Percentiles rank a stretch among this genome's conserved stretches.
phyloP scores from a whole-genome alignment of 1,140 invertebrate species.

The Drosophila murphyi region DNA sequence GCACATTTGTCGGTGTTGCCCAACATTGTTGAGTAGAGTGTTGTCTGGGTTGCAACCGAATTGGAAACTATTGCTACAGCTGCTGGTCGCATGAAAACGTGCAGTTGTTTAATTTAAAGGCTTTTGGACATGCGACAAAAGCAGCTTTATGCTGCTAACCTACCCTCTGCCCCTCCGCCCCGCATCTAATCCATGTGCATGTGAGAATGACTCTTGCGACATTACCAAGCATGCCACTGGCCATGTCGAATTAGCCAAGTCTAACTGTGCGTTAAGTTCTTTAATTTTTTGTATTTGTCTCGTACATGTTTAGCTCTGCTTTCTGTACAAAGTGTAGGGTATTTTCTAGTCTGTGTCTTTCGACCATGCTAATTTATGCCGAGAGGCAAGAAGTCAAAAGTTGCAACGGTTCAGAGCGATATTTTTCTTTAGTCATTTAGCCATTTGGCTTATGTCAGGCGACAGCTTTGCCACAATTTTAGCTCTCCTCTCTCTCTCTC shows the following conservation, averaged over 20 bases:
- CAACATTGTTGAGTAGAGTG: slow-evolving; percentile 37
- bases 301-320: too few relatives aligned
- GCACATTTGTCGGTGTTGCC: slow-evolving; percentile 4
- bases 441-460: slow-evolving; percentile 45
- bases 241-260: too few relatives aligned
- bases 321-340: not conserved
- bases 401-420: slow-evolving; percentile 17
- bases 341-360: not conserved
- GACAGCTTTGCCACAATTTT: slow-evolving; percentile 7
- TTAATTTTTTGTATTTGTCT: not conserved
- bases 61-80: slow-evolving; percentile 3
- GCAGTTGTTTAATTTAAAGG: slow-evolving; percentile 67
- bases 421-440: slow-evolving; percentile 5
- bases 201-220: not conserved
- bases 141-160: slow-evolving; percentile 7
- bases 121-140: slow-evolving; percentile 65
- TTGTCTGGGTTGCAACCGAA: not conserved
- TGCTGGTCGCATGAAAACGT: slow-evolving; percentile 49
- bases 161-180: not conserved
- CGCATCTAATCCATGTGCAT: too few relatives aligned
- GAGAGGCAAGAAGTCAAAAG: slow-evolving; percentile 11
- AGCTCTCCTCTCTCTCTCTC: not conserved
- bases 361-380: not conserved
- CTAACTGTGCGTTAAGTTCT: too few relatives aligned
- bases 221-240: slow-evolving; percentile 1